These are phyloP conservation scores for Smutsia gigantea DNA, from an alignment of 2,797 vertebrate genomes.

Conservation along the genomic window DNA sequence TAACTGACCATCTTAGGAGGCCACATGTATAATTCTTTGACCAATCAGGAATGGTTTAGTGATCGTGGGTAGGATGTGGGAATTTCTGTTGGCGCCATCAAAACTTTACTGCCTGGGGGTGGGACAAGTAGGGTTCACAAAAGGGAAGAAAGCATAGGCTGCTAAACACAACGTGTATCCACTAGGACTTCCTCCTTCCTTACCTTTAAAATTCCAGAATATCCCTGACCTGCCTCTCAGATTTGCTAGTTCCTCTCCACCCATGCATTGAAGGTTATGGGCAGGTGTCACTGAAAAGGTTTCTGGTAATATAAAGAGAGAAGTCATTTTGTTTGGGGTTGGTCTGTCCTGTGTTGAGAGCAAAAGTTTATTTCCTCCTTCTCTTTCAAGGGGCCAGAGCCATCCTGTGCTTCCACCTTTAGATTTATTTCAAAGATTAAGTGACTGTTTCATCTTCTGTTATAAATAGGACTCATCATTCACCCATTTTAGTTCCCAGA, in stretches of 20 bases:
- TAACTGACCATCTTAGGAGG: neutral
- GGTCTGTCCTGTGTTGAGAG: neutral
- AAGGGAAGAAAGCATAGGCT: neutral
- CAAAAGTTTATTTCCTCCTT: neutral
- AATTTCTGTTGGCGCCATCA: neutral
- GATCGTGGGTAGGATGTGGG: neutral
- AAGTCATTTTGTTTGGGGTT: neutral
- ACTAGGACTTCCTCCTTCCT: neutral
- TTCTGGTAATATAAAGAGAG: neutral
- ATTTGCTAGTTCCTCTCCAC: neutral
- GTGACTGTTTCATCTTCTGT: neutral
- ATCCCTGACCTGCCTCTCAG: neutral
- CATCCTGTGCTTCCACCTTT: neutral
- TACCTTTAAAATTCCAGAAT: neutral
- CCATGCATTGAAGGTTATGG: neutral
- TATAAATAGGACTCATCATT: conserved; percentile 35
- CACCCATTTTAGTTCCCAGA: neutral
- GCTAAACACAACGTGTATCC: neutral
- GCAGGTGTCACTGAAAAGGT: neutral
- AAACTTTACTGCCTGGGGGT: neutral
- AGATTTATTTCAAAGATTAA: conserved; percentile 11
- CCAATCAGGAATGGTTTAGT: neutral
- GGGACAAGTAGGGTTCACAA: neutral
- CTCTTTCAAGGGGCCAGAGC: neutral
- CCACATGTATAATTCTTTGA: neutral